Evolutionary conservation across 1,140 invertebrate genomes (phyloP).

Genomic region (Euura lappo): DNA sequence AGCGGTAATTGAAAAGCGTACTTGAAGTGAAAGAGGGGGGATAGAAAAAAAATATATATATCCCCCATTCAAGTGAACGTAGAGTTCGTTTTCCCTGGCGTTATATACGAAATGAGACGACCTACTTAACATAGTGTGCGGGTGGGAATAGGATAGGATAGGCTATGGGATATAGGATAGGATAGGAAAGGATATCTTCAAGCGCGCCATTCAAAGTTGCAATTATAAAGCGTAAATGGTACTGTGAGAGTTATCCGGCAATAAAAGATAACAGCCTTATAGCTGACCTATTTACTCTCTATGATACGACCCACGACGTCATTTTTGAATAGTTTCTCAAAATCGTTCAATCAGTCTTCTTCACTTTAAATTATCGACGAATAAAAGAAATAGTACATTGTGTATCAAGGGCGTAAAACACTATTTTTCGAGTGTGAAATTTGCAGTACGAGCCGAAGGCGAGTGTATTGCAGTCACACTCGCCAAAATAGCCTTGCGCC

Average conservation of each 20-base stretch:
- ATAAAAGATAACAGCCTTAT: slow-evolving; percentile 8
- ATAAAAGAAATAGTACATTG: too few relatives aligned
- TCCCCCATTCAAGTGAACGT: background rate
- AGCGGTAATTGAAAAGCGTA: background rate
- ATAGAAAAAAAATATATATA: background rate
- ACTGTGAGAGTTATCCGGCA: slow-evolving; percentile 7
- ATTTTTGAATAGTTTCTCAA: background rate
- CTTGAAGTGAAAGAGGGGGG: background rate
- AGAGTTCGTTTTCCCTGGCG: background rate
- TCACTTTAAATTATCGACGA: too few relatives aligned
- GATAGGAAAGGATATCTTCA: too few relatives aligned
- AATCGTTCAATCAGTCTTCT: background rate
- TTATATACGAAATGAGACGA: background rate
- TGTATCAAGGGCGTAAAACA: too few relatives aligned
- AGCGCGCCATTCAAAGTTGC: background rate
- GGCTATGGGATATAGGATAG: too few relatives aligned
- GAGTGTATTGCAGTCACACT: too few relatives aligned
- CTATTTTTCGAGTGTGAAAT: too few relatives aligned
- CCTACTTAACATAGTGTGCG: background rate
- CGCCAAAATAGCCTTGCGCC: too few relatives aligned
- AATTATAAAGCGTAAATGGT: slow-evolving; percentile 8
- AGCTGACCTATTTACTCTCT: background rate
- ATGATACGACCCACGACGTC: background rate
- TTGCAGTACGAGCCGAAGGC: too few relatives aligned
- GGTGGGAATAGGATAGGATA: too few relatives aligned